Base-by-base conservation (phyloP, 2,113 vertebrate genomes). In the Cyprinodon tularosa region DNA sequence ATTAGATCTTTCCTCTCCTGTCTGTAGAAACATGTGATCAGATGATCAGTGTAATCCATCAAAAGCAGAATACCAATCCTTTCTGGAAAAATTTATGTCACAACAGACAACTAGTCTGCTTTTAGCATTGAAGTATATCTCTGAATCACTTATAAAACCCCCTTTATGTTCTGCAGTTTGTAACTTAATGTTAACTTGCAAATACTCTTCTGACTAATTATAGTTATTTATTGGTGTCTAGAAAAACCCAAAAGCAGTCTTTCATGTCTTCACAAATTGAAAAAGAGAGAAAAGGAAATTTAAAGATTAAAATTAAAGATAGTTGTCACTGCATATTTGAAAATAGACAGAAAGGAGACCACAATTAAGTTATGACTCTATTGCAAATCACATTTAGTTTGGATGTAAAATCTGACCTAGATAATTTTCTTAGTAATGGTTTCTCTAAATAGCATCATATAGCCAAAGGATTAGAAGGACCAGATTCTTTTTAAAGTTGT, bases 141-240 rank as follows among this genome's bases (percentile, higher is more conserved):
- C 50, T 65, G 77, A 90, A 92, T 87, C 82, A 66, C 62, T 68
- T 29, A 22, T 65, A 85, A 88, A 92, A 85, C 76, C 89, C 83
- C 68, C 74, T 50, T 80, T 87, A 76, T 90, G 79, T 88, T 90
- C 87, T 83, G 90, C 83, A 86, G 70, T 71, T 79, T 78, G 62
- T 68, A 63, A 77, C 67, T 17, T 48, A 73, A 84, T 80, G 66
- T 82, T 79, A 89, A 68, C 66, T 71, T 85, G 75, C 78, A 86
- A 85, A 90, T 84, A 81, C 42, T 80, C 68, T 79, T 57, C 74
- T 69, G 62, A 84, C 88, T 80, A 83, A 59, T 63, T 77, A 80
- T 90, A 66, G 93, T 90, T 87, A 90, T 86, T 85, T 88, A 91
- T 91, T 86, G 61, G 84, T 17, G 67, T 88, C 71, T 89, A 85